Evolutionary conservation across 1,140 invertebrate genomes (phyloP).

Genomic region (Cecropterus lyciades): DNA sequence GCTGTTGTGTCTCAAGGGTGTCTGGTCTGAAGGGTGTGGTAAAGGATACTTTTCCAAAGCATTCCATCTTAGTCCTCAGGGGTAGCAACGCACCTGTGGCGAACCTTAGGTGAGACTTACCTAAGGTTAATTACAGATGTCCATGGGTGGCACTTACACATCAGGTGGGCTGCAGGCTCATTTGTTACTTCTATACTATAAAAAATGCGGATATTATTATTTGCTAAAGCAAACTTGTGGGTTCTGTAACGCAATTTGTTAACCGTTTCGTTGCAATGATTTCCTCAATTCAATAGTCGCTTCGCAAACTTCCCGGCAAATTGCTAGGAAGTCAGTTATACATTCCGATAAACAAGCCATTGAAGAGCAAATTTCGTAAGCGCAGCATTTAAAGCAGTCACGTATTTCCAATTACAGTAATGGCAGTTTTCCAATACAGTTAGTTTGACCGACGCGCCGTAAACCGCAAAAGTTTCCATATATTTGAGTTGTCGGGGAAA

Average conservation of each 20-base stretch:
- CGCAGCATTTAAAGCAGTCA: constrained; percentile 38
- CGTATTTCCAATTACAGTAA: constrained; percentile 36
- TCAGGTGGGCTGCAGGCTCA: no score
- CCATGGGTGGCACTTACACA: no score
- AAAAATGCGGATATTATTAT: no score
- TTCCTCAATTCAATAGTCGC: constrained; percentile 21
- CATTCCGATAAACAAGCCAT: constrained; percentile 11
- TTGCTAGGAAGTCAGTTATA: constrained; percentile 10
- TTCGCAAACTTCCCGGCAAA: constrained; percentile 16
- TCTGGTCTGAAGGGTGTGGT: no score
- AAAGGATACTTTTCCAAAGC: no score
- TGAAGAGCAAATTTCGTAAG: constrained; percentile 23
- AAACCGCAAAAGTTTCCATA: constrained; percentile 38
- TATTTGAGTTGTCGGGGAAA: constrained; percentile 62
- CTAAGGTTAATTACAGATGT: no score
- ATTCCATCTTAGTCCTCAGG: no score
- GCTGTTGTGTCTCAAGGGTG: no score
- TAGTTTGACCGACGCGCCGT: constrained; percentile 38
- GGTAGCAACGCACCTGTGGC: no score
- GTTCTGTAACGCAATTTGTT: not conserved
- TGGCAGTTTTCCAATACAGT: constrained; percentile 42
- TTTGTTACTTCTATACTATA: no score
- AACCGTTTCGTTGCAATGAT: constrained; percentile 15
- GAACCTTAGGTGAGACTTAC: no score
- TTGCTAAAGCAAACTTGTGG: not conserved